Conservation (phyloP, 2,888 invertebrate species). For the Chaitophorus viminalis region DNA sequence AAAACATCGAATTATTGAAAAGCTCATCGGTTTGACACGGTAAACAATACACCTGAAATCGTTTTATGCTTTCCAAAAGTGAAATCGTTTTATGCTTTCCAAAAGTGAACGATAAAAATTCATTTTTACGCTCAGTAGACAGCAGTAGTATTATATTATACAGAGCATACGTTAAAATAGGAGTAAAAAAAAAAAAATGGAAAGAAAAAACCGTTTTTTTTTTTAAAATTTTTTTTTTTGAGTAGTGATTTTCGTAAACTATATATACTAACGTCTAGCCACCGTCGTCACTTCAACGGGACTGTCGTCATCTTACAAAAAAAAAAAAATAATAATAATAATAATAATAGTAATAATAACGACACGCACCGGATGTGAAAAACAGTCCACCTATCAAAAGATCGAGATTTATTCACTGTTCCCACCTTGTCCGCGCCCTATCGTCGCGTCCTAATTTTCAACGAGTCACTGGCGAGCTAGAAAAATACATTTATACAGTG, state of each 20-base stretch:
- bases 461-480: neutral
- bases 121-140: slow-evolving; percentile 14
- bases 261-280: neutral
- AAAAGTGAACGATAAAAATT: neutral
- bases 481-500: neutral
- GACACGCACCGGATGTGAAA: slow-evolving; percentile 37
- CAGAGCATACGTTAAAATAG: no score
- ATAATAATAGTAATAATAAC: neutral
- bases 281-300: neutral
- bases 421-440: neutral
- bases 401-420: slow-evolving; percentile 26
- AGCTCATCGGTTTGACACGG: slow-evolving; percentile 25
- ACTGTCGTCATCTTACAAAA: slow-evolving; percentile 5
- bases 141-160: no score
- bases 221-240: neutral
- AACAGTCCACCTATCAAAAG: slow-evolving; percentile 50
- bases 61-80: slow-evolving; percentile 17
- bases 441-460: neutral
- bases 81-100: slow-evolving; percentile 8
- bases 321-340: neutral
- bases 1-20: slow-evolving; percentile 20
- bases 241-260: slow-evolving; percentile 9
- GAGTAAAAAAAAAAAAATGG: neutral
- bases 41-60: slow-evolving; percentile 41
- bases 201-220: neutral